Percentiles rank a stretch among this genome's conserved stretches.
Conservation (phyloP, 1,140 invertebrate genomes). For the Lerema accius region DNA sequence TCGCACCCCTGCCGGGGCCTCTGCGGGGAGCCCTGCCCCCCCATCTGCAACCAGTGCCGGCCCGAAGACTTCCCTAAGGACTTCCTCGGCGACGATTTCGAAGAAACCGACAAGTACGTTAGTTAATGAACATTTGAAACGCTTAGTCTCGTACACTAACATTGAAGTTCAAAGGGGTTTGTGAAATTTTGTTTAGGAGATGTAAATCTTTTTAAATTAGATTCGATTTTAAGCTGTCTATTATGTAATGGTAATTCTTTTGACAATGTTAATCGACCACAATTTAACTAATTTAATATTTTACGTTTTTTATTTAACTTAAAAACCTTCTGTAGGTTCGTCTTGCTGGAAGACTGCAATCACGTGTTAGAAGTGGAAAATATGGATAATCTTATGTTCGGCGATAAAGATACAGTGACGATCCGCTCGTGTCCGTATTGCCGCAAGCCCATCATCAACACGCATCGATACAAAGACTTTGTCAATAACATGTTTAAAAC, state of each 20-base stretch:
- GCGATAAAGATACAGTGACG: conserved; percentile 74
- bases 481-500: conserved; percentile 80
- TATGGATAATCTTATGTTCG: conserved; percentile 82
- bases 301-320: too few species aligned
- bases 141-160: too few species aligned
- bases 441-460: conserved; percentile 84
- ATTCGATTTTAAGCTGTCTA: too few species aligned
- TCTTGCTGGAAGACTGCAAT: conserved; percentile 85
- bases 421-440: conserved; percentile 86
- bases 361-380: conserved; percentile 84
- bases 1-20: conserved; percentile 86
- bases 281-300: too few species aligned
- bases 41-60: conserved; percentile 78
- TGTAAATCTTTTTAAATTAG: too few species aligned
- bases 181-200: too few species aligned
- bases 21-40: conserved; percentile 87
- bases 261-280: too few species aligned
- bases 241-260: too few species aligned
- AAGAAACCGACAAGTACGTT: conserved; percentile 83
- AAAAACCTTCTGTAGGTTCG: too few species aligned
- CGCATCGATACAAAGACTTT: conserved; percentile 84
- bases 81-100: conserved; percentile 84
- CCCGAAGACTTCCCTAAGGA: conserved; percentile 75
- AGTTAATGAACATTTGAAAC: too few species aligned
- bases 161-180: too few species aligned